These are phyloP conservation scores for Spilosoma lubricipeda DNA, from an alignment of 2,888 invertebrate genomes.

Conservation along the genomic window DNA sequence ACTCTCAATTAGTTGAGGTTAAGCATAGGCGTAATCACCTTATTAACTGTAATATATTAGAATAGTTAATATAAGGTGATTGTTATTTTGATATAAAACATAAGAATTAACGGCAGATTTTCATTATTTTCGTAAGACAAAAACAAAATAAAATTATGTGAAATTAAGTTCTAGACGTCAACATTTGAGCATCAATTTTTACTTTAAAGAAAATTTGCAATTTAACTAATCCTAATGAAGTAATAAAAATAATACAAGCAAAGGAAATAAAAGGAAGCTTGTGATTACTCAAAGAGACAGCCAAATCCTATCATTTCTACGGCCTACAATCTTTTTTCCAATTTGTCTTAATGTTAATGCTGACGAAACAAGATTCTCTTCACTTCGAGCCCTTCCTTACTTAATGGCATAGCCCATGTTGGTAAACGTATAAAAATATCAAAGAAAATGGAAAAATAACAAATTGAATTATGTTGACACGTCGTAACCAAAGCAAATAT, in stretches of 20 bases:
- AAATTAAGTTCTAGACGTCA: neutral
- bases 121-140: neutral
- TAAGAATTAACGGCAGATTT: neutral
- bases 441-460: conserved; percentile 40
- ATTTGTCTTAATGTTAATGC: conserved; percentile 66
- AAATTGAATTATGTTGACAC: conserved; percentile 42
- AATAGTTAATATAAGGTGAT: too few relatives aligned
- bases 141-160: neutral
- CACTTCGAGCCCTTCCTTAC: conserved; percentile 40
- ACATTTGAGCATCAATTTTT: conserved; percentile 30
- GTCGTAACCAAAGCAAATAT: conserved; percentile 37
- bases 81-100: too few relatives aligned
- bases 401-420: conserved; percentile 46
- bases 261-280: conserved; percentile 61
- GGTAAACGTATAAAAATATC: conserved; percentile 47
- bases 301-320: conserved; percentile 69
- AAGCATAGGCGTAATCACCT: too few relatives aligned
- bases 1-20: too few relatives aligned
- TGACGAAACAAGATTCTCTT: conserved; percentile 52
- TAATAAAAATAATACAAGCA: conserved; percentile 66
- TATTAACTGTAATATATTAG: too few relatives aligned
- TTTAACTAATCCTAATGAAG: conserved; percentile 66
- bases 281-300: conserved; percentile 77
- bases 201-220: conserved; percentile 42
- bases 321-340: conserved; percentile 70